Base-by-base conservation (phyloP, 2,113 vertebrate genomes). In the Neopipo cinnamomea region DNA sequence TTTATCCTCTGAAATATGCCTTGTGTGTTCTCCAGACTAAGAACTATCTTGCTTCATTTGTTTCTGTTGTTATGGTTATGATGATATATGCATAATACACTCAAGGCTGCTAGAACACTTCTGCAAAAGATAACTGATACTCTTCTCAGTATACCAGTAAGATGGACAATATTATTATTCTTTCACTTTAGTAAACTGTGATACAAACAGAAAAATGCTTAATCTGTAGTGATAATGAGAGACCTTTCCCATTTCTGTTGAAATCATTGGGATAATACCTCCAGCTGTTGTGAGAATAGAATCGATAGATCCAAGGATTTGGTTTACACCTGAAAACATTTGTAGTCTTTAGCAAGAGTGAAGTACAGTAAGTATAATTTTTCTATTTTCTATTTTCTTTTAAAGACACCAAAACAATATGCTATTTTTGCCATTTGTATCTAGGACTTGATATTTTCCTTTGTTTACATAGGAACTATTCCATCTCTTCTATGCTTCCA, bases 181-280 rank as follows among this genome's bases (percentile, higher is more conserved):
- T 58, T 52, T 50, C 14, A 59, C 3, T 73, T 46, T 76, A 21
- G 12, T n/a, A 50, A 91, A 55, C 6, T 84, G 22, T 42, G 44
- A 52, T 18, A 46, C 2, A 55, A 84, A 21, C 6, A 65, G 25
- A 65, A 84, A 58, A 67, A 30, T 2, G 24, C 1, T 10, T 72
- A 9, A 0, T 41, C 4, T 1, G 0, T 65, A 9, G 9, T 46
- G 33, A n/a, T 44, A 11, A 12, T 35, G 28, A 59, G 8, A 46
- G 22, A 85, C 3, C 5, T 42, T 14, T 31, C 14, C 3, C 5
- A 1, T 13, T 91, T 65, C 14, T 80, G 10, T 39, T 82, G 8
- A 88, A 88, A 88, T 49, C 9, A 49, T 3, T 15, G 1, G 7
- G 24, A 27, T 58, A 65, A 20, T 12, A 82, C 12, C 23, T 79